Evolutionary conservation across 1,140 invertebrate species (phyloP), one percentile per base, ranked within the genome.

Genomic region (Calosoma granatense): DNA sequence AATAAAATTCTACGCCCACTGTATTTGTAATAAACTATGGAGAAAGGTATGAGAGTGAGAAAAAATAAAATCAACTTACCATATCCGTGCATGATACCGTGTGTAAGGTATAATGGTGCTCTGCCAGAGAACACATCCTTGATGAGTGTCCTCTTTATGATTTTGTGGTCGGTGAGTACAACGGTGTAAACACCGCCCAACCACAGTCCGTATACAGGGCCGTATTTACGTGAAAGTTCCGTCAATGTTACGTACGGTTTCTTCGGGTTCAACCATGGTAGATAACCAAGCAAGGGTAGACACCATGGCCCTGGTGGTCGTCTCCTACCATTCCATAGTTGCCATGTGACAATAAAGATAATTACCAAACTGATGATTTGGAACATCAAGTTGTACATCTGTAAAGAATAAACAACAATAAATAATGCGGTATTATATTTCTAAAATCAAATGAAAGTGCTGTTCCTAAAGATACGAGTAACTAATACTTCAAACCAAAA

Each of bases 21-120:
- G n/a, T n/a, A n/a, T n/a, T n/a, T n/a, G n/a, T n/a, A n/a, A n/a
- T n/a, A n/a, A n/a, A n/a, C n/a, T n/a, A n/a, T n/a, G n/a, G n/a
- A n/a, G n/a, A n/a, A n/a, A n/a, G n/a, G n/a, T n/a, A n/a, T n/a
- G n/a, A n/a, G n/a, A n/a, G n/a, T n/a, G n/a, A n/a, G n/a, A n/a
- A n/a, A n/a, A n/a, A n/a, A 9, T 36, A 36, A 36, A 36, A 36
- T 36, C 15, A 17, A 70, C 70, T 81, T 74, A 92, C 90, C 90
- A 66, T 87, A 83, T 61, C 91, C 89, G 57, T 87, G 74, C 84
- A 92, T 90, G 11, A 94, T 86, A 30, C 88, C 90, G 66, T 92
- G 86, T 0, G 89, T 91, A 17, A 92, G 69, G 67, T 83, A 88
- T 0, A 93, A 76, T 0, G 88, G 88, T 0, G 90, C 88, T 54